phyloP scores from a whole-genome alignment of 1,140 invertebrate species.

The Battus philenor region DNA sequence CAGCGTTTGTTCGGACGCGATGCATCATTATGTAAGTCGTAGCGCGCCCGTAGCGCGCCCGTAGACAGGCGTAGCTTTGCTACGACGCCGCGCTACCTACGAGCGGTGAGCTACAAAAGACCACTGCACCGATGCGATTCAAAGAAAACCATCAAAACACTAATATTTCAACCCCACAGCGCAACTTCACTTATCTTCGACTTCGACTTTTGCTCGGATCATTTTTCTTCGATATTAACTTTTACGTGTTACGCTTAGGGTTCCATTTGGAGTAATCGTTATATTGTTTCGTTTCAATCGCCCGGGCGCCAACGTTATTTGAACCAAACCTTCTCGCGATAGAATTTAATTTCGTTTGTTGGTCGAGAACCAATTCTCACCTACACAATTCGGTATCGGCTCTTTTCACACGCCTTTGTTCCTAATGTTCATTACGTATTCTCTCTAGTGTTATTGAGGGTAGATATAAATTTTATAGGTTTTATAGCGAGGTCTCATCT shows the following conservation, averaged over 20 bases:
- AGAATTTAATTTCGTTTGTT: conserved; percentile 26
- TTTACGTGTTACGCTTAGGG: conserved; percentile 18
- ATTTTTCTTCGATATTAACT: conserved; percentile 23
- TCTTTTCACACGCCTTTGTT: conserved; percentile 60
- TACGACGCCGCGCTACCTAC: conserved; percentile 30
- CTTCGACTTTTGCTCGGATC: conserved; percentile 25
- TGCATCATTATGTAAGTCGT: no score
- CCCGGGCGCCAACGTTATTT: conserved; percentile 19
- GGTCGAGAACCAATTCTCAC: conserved; percentile 44
- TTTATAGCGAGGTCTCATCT: conserved; percentile 45
- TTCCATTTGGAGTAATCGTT: conserved; percentile 18
- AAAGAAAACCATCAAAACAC: conserved; percentile 55
- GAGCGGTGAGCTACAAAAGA: conserved; percentile 26
- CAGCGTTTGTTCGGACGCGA: no score
- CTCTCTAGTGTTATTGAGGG: conserved; percentile 56
- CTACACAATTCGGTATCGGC: conserved; percentile 55
- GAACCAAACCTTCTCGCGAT: conserved; percentile 21
- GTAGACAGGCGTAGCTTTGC: conserved; percentile 17
- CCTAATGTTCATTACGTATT: conserved; percentile 68
- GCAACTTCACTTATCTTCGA: conserved; percentile 54
- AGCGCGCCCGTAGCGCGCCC: not conserved
- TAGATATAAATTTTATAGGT: conserved; percentile 64
- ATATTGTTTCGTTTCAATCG: conserved; percentile 27
- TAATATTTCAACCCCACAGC: conserved; percentile 54
- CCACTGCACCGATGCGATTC: conserved; percentile 33